phyloP scores from a whole-genome alignment of 2,113 vertebrate genomes.

The Chaetorhynchus papuensis region DNA sequence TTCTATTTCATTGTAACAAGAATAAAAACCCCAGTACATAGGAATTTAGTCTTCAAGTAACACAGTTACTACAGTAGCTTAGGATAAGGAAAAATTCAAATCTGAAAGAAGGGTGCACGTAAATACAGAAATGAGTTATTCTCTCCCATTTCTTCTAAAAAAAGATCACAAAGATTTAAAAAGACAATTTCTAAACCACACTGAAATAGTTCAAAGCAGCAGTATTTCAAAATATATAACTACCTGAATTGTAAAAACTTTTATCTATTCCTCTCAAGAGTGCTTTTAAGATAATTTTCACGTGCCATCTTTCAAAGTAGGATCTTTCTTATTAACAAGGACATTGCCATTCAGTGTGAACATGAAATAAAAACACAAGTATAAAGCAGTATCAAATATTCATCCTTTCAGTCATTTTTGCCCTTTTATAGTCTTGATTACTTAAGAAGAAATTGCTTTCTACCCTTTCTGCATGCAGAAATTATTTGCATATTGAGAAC shows the following conservation, averaged over 20 bases:
- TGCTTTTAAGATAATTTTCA: not conserved
- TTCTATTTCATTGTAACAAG: not conserved
- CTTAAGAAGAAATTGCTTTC: not conserved
- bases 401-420: not conserved
- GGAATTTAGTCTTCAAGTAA: not conserved
- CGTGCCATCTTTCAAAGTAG: not conserved
- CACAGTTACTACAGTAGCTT: not conserved
- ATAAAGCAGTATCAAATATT: not conserved
- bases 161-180: not conserved
- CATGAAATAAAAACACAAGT: not conserved
- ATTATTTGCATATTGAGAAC: not conserved
- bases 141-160: not conserved
- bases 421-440: not conserved
- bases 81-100: not conserved
- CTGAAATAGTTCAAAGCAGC: not conserved
- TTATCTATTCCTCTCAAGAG: not conserved
- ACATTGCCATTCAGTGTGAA: not conserved
- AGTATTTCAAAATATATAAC: not conserved
- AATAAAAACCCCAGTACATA: not conserved
- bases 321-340: not conserved
- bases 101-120: not conserved
- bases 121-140: not conserved
- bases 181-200: not conserved
- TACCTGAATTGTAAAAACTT: not conserved
- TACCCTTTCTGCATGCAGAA: not conserved